phyloP scores from a whole-genome alignment of 2,113 vertebrate species.

The Spea multiplicata region DNA sequence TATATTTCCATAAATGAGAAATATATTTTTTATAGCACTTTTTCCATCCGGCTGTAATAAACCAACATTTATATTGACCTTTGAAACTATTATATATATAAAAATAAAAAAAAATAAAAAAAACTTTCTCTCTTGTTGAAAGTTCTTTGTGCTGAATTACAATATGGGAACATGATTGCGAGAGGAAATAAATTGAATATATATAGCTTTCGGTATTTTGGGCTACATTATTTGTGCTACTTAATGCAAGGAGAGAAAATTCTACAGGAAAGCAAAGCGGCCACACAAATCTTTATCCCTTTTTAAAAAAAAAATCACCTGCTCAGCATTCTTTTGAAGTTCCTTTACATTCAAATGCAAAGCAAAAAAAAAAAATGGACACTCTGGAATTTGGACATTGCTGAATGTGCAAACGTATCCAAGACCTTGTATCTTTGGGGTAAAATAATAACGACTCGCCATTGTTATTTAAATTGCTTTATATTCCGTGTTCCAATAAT shows the following conservation, averaged over 20 bases:
- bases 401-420: constrained; percentile 42
- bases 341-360: constrained; percentile 40
- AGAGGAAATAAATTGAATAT: not conserved
- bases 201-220: not conserved
- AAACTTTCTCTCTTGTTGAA: not conserved
- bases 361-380: constrained; percentile 33
- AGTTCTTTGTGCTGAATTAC: not conserved
- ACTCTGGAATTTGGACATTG: constrained; percentile 44
- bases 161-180: not conserved
- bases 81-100: not conserved
- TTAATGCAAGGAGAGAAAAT: constrained; percentile 33
- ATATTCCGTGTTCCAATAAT: constrained; percentile 35
- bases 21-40: not conserved
- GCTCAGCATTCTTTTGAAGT: constrained; percentile 34
- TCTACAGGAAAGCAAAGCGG: constrained; percentile 23
- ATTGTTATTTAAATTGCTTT: constrained; percentile 48
- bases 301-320: constrained; percentile 31
- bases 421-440: constrained; percentile 46
- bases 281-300: constrained; percentile 37
- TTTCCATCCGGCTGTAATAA: no score
- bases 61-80: not conserved
- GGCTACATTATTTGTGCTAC: constrained; percentile 1
- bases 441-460: constrained; percentile 46
- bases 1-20: not conserved
- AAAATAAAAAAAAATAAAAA: no score